Base-by-base conservation (phyloP, 2,113 vertebrate genomes). In the Sorex fumeus region DNA sequence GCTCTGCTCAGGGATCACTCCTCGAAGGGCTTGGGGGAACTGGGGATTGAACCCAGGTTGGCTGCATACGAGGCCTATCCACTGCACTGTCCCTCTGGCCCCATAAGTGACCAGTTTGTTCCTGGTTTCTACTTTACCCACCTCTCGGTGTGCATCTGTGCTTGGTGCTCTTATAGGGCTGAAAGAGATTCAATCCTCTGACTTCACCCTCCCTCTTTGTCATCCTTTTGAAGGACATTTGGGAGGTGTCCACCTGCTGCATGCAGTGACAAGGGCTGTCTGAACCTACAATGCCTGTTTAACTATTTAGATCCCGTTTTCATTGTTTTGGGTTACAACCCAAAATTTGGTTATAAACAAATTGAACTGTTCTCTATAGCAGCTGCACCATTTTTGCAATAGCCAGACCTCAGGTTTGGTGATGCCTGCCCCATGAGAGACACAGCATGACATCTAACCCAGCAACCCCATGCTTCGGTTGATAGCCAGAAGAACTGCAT, bases 201-300 rank as follows among this genome's bases (percentile, higher is more conserved):
- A n/a, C 15, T 34, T 34, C 64, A 32, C 30, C 28, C 15, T n/a
- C 34, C 10, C 21, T 19, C 4, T 81, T 66, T 45, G 43, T n/a
- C 13, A 15, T 34, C 30, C 43, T 2, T 53, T 25, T 40, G 50
- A 23, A 50, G 74, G 40, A 6, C 12, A 2, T 15, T 8, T 11
- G 19, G 25, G 57, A 64, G 47, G 2, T 50, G 43, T 67, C 43
- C 6, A 21, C 69, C 19, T 19, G 23, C 12, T 8, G 71, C 45
- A 47, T 45, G 27, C 13, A n/a, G 45, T 34, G 66, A 23, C 4
- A 1, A 47, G 34, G 6, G 28, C 34, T 16, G 6, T 50, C 2
- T 9, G 53, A 66, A 21, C 57, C 66, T 0, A 3, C 4, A n/a
- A n/a, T 10, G 13, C 16, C 2, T 27, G 0, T 3, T 0, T 3